Conservation (phyloP, 2,113 vertebrate species). For the Choloepus hoffmanni region DNA sequence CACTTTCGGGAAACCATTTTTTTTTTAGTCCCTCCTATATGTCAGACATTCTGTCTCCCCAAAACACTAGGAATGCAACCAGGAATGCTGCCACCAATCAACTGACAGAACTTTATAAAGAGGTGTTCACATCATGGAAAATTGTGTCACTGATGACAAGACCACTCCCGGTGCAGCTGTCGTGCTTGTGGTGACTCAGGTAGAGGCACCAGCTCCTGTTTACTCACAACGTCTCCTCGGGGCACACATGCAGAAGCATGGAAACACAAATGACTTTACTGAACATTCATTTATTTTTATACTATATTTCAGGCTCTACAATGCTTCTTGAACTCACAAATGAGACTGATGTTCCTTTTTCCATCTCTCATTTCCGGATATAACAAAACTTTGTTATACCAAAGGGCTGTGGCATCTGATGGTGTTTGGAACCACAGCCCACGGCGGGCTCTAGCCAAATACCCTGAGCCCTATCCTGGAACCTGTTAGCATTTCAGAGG, state of each 20-base stretch:
- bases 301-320: neutral
- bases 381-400: neutral
- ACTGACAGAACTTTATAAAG: neutral
- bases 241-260: neutral
- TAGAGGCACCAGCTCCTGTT: neutral
- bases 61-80: neutral
- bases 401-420: neutral
- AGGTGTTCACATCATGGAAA: neutral
- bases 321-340: neutral
- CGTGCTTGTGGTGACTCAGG: neutral
- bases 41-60: neutral
- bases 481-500: neutral
- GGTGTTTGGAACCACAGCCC: neutral
- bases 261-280: neutral
- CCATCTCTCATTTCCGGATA: neutral
- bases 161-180: neutral
- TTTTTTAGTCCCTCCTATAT: neutral
- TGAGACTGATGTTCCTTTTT: neutral
- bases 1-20: neutral
- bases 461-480: neutral
- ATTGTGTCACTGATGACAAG: neutral
- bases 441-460: neutral
- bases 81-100: no score
- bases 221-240: neutral
- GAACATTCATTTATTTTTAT: neutral